Evolutionary conservation across 2,113 vertebrate species (phyloP).

Genomic region (Columbina picui): DNA sequence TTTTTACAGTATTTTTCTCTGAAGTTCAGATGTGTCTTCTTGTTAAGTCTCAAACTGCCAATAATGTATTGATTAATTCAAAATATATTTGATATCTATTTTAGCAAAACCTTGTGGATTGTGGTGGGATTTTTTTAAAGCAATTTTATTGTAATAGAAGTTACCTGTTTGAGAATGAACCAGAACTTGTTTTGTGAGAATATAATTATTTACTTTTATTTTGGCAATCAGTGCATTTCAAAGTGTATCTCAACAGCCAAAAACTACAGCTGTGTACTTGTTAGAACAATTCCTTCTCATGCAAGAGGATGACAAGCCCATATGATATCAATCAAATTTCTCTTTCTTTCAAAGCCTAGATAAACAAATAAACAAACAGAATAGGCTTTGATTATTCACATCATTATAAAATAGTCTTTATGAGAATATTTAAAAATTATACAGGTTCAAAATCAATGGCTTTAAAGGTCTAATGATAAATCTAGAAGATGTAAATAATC

Average conservation of each 20-base stretch:
- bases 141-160: not conserved
- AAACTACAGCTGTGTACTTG: constrained; percentile 18
- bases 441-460: not conserved
- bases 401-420: not conserved
- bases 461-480: not conserved
- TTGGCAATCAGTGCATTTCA: not conserved
- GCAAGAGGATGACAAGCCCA: not conserved
- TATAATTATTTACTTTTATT: not conserved
- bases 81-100: not conserved
- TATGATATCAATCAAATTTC: not conserved
- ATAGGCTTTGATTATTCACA: not conserved
- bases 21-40: not conserved
- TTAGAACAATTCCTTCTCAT: constrained; percentile 16
- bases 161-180: not conserved
- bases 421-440: not conserved
- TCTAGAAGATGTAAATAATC: not conserved
- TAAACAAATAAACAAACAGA: not conserved
- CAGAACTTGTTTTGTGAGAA: not conserved
- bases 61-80: not conserved
- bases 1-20: not conserved
- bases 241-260: not conserved
- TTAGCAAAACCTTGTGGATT: not conserved
- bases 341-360: not conserved
- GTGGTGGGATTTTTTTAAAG: not conserved
- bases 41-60: not conserved